Conservation (phyloP, 1,140 invertebrate genomes). For the Drosophila insularis region DNA sequence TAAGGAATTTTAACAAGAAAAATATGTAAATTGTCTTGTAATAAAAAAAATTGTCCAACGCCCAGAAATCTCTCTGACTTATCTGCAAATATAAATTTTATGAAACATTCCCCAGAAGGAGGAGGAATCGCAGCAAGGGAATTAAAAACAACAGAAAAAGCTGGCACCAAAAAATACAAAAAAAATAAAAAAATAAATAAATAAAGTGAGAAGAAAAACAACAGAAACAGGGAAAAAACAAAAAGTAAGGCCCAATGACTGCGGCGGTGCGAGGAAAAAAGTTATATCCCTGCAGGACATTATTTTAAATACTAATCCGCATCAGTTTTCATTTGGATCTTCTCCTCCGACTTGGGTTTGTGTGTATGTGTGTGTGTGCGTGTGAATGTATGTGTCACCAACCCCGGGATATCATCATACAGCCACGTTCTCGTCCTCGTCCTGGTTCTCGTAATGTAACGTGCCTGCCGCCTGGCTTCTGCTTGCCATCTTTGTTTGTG, state of each 20-base stretch:
- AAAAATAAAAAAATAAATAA: slow-evolving; percentile 60
- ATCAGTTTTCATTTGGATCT: slow-evolving; percentile 81
- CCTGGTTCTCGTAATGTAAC: slow-evolving; percentile 47
- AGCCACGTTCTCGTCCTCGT: slow-evolving; percentile 10
- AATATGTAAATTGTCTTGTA: slow-evolving; percentile 81
- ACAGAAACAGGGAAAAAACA: slow-evolving; percentile 34
- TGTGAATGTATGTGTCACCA: slow-evolving; percentile 33
- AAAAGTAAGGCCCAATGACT: slow-evolving; percentile 45
- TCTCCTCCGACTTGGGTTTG: slow-evolving; percentile 14
- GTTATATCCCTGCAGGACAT: slow-evolving; percentile 82
- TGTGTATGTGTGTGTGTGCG: neutral
- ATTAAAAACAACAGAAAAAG: slow-evolving; percentile 67
- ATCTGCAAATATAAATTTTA: slow-evolving; percentile 80
- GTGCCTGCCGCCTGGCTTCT: slow-evolving; percentile 27
- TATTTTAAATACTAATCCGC: slow-evolving; percentile 82
- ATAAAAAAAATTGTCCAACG: slow-evolving; percentile 67
- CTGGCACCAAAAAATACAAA: slow-evolving; percentile 51
- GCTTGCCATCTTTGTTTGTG: slow-evolving; percentile 75
- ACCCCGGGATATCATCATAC: slow-evolving; percentile 56
- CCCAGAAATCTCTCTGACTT: slow-evolving; percentile 35
- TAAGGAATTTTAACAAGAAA: slow-evolving; percentile 75
- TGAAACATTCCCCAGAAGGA: slow-evolving; percentile 69
- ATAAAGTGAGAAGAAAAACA: slow-evolving; percentile 60
- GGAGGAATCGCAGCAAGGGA: slow-evolving; percentile 56
- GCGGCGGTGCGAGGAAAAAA: slow-evolving; percentile 55